Percentiles rank a stretch among this genome's conserved stretches.
These are phyloP conservation scores for Metacarcinus magister DNA, from an alignment of 2,888 invertebrate species.

Conservation along the genomic window DNA sequence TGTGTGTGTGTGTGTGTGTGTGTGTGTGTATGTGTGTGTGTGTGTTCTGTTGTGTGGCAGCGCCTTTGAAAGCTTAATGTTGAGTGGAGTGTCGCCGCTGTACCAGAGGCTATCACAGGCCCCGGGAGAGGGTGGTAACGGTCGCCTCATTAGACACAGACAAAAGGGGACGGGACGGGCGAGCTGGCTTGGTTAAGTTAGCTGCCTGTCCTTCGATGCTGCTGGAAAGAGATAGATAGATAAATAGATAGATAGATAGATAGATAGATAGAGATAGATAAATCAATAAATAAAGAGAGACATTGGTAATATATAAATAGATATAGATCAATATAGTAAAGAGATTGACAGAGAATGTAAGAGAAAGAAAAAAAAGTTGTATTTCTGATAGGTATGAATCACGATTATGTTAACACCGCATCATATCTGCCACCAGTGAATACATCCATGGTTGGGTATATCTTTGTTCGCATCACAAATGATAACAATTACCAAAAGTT, in stretches of 20 bases:
- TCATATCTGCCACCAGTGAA: no score
- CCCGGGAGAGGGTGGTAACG: constrained; percentile 9
- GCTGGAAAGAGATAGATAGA: not conserved
- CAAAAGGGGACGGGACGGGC: not conserved
- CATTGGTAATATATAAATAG: not conserved
- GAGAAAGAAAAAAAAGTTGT: no score
- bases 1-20: constrained; percentile 21
- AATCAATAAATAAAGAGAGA: not conserved
- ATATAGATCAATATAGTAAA: not conserved
- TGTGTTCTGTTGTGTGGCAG: not conserved
- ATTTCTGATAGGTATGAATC: no score
- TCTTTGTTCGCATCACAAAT: no score
- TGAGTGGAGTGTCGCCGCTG: not conserved
- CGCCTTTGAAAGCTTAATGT: not conserved
- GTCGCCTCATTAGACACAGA: constrained; percentile 48
- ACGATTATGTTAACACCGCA: no score
- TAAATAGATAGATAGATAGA: no score
- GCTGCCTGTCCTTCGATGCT: not conserved
- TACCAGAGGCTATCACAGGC: constrained; percentile 37
- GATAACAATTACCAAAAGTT: no score
- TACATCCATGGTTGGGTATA: no score
- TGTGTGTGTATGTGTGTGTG: no score
- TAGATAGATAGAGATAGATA: not conserved
- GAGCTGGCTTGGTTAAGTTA: not conserved
- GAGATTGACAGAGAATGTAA: no score